A percentile compares a stretch with the other conserved stretches of the same genome.
phyloP scores from a whole-genome alignment of 2,888 invertebrate genomes.

The Caenorhabditis plicata region DNA sequence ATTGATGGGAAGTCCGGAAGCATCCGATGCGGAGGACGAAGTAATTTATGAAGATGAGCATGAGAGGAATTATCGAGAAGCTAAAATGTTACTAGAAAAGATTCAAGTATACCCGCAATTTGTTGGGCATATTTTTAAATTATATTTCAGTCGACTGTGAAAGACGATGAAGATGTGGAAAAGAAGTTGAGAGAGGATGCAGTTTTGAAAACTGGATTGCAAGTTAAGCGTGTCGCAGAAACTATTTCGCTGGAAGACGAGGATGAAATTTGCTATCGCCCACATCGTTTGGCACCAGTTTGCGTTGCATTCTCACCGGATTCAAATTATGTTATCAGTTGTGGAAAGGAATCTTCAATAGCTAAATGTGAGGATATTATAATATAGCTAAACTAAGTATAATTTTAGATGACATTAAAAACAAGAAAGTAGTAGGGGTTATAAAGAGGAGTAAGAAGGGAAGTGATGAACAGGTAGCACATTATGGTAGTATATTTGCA shows the following conservation, averaged over 20 bases:
- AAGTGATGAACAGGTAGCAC: constrained; percentile 28
- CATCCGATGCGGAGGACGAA: constrained; percentile 39
- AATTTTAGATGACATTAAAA: constrained; percentile 47
- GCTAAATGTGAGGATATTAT: constrained; percentile 52
- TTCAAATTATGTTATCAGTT: constrained; percentile 48
- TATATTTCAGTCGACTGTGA: constrained; percentile 1
- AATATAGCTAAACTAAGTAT: not conserved
- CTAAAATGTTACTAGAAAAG: constrained; percentile 53
- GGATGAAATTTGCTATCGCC: constrained; percentile 38
- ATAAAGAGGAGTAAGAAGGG: constrained; percentile 46
- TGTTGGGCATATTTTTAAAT: not conserved
- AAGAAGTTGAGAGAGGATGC: constrained; percentile 49
- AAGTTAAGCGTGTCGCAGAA: constrained; percentile 49
- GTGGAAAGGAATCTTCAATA: constrained; percentile 60
- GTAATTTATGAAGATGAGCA: constrained; percentile 55
- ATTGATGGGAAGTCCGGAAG: constrained; percentile 21
- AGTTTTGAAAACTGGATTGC: constrained; percentile 30
- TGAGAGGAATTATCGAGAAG: constrained; percentile 52
- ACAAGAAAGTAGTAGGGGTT: constrained; percentile 47
- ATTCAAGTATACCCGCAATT: constrained; percentile 44
- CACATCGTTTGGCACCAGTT: constrained; percentile 49
- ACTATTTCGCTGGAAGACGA: constrained; percentile 44
- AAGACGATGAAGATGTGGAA: constrained; percentile 29
- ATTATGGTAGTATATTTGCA: constrained; percentile 51
- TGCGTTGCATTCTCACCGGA: constrained; percentile 54